Base-by-base conservation (phyloP, 2,797 vertebrate species). In the Pangasius mekongensis region DNA sequence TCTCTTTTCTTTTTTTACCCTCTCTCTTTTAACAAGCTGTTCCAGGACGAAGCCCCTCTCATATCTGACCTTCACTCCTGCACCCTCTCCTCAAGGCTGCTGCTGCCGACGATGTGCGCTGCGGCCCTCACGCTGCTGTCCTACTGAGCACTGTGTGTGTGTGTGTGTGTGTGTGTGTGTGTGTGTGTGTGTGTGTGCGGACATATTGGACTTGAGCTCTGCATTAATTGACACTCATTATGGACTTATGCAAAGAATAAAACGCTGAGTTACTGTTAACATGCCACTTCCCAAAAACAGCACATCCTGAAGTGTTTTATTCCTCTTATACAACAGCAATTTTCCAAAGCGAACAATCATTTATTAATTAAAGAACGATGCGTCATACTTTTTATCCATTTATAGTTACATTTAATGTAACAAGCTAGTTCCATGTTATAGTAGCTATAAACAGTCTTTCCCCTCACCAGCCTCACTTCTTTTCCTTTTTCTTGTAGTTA, bases 31-130 rank as follows among this genome's bases (percentile, higher is more conserved):
- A 89, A 89, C 89, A 88, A 83, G 39, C 85, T 89, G 87, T 87
- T 91, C 88, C 74, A 87, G 86, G 87, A 83, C 84, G 58, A 87
- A 89, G 85, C 77, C 85, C 85, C 87, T 90, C 89, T 92, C 90
- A 90, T 88, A 91, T 89, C 92, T 92, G 95, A 94, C 96, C 95
- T 96, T 95, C 94, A 54, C 87, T 90, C 91, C 87, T 76, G 92
- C 91, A 88, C 92, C 89, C 90, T 90, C 73, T 91, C 64, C 94
- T 95, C 97, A 97, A 97, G 96, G 96, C 94, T 96, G 90, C 88
- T 92, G 87, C 97, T 95, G 95, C 94, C 95, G 89, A 86, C 16
- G 89, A 92, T 92, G 87, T 90, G 86, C 49, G 24, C 43, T 52
- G 18, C 43, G n/a, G 64, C 73, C 86, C 83, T 86, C 58, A 52